Conservation (phyloP, 2,113 vertebrate species). For the Ophthalmotilapia sp. region DNA sequence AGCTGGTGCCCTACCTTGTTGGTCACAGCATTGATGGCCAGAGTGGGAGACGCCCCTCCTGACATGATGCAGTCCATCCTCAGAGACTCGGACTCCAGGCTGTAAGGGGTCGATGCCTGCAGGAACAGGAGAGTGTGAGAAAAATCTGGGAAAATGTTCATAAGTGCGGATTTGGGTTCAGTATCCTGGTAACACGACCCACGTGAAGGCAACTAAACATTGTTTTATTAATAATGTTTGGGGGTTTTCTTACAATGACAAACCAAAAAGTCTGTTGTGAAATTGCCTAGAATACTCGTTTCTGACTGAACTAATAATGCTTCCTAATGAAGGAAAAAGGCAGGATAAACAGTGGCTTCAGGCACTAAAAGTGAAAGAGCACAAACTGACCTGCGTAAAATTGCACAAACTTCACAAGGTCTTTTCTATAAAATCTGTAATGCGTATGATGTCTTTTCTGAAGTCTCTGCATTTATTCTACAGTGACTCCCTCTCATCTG, state of each 20-base stretch:
- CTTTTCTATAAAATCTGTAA: not conserved
- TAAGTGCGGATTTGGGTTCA: not conserved
- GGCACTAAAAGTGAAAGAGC: not conserved
- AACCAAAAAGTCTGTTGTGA: not conserved
- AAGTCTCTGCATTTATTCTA: not conserved
- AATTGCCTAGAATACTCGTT: not conserved
- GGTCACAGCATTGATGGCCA: conserved; percentile 83
- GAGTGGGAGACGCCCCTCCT: conserved; percentile 80
- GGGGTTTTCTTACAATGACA: not conserved
- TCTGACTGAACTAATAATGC: not conserved
- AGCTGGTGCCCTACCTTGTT: conserved; percentile 75
- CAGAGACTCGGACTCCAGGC: conserved; percentile 84
- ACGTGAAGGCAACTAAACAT: not conserved
- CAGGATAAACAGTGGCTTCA: not conserved
- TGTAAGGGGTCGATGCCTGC: conserved; percentile 83
- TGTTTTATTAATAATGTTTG: not conserved
- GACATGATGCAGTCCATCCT: conserved; percentile 87
- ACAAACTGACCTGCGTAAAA: not conserved
- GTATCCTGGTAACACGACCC: not conserved
- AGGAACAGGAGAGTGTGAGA: not conserved
- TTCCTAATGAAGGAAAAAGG: not conserved
- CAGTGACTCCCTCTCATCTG: not conserved
- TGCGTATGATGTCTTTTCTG: not conserved
- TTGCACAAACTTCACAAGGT: not conserved
- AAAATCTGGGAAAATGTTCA: not conserved